A percentile compares a stretch with the other conserved stretches of the same genome.
Evolutionary conservation across 2,797 vertebrate genomes (phyloP).

Genomic region (Manis crassicaudata): DNA sequence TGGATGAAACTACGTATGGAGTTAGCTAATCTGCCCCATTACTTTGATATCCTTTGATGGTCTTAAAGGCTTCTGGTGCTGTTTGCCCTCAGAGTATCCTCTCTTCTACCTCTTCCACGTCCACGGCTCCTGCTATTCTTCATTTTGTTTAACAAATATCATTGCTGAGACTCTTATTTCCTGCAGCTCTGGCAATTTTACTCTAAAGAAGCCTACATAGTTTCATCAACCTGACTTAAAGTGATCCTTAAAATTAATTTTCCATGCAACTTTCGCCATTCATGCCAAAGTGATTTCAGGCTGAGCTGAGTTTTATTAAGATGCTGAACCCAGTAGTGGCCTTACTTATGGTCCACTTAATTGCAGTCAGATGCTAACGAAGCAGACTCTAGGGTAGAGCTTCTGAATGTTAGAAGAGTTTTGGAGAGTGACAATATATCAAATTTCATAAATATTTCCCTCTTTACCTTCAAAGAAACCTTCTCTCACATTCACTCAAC

Average conservation of each 20-base stretch:
- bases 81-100: slow-evolving; percentile 74
- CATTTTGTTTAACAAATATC: slow-evolving; percentile 88
- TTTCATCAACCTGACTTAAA: slow-evolving; percentile 84
- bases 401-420: slow-evolving; percentile 80
- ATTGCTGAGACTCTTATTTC: slow-evolving; percentile 84
- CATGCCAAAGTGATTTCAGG: slow-evolving; percentile 81
- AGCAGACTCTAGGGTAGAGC: slow-evolving; percentile 67
- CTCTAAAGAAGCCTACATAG: slow-evolving; percentile 81
- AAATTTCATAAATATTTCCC: slow-evolving; percentile 62
- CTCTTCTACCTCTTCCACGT: slow-evolving; percentile 75
- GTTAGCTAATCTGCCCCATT: slow-evolving; percentile 66
- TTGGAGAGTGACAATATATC: slow-evolving; percentile 67
- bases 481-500: neutral
- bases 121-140: slow-evolving; percentile 82
- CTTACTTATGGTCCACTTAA: slow-evolving; percentile 79
- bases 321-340: slow-evolving; percentile 71
- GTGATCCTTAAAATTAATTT: slow-evolving; percentile 88
- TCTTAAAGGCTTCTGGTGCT: slow-evolving; percentile 81
- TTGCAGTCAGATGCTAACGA: slow-evolving; percentile 74
- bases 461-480: slow-evolving; percentile 54
- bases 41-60: slow-evolving; percentile 78
- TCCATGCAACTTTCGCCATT: slow-evolving; percentile 83
- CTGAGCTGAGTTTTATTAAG: slow-evolving; percentile 82
- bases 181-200: slow-evolving; percentile 83
- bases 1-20: slow-evolving; percentile 72